These are phyloP conservation scores for Hydractinia symbiolongicarpus DNA, from an alignment of 30 jellyfish, hydroid and myxozoan species.

Conservation along the genomic window DNA sequence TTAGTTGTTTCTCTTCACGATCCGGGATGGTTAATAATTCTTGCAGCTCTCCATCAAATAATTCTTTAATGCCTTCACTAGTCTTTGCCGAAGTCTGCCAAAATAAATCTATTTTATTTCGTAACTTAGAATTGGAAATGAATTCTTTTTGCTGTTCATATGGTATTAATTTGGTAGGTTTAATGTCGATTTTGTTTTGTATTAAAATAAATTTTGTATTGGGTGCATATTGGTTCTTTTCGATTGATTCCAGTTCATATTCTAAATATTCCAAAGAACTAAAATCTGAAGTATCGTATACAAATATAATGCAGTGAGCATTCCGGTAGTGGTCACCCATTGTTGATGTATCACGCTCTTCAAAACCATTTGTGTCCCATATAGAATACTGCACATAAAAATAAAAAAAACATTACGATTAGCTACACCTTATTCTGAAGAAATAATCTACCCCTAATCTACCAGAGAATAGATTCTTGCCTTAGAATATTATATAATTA, in stretches of 20 bases:
- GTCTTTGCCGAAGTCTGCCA: slow-evolving; percentile 29
- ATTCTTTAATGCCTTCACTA: slow-evolving; percentile 26
- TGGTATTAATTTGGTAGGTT: slow-evolving; percentile 21
- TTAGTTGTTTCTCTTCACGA: background rate
- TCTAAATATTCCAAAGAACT: slow-evolving; percentile 27
- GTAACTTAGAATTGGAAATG: background rate
- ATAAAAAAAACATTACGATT: background rate
- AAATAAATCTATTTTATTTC: slow-evolving; percentile 12
- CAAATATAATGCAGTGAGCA: slow-evolving; percentile 33
- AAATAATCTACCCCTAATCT: background rate
- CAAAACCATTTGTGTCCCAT: slow-evolving; percentile 33
- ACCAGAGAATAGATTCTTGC: background rate
- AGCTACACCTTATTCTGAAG: no score
- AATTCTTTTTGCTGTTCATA: slow-evolving; percentile 21
- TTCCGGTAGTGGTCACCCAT: slow-evolving; percentile 33
- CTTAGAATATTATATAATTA: background rate
- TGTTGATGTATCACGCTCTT: slow-evolving; percentile 18
- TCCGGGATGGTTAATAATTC: background rate
- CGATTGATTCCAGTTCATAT: slow-evolving; percentile 25
- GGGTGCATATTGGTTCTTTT: slow-evolving; percentile 25
- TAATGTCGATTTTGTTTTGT: slow-evolving; percentile 29
- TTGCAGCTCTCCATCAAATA: background rate
- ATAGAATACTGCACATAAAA: slow-evolving; percentile 26
- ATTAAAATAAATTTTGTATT: slow-evolving; percentile 19
- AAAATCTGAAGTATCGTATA: slow-evolving; percentile 26